These are phyloP conservation scores for Meghimatium bilineatum DNA, from an alignment of 2,888 invertebrate genomes.

Conservation along the genomic window DNA sequence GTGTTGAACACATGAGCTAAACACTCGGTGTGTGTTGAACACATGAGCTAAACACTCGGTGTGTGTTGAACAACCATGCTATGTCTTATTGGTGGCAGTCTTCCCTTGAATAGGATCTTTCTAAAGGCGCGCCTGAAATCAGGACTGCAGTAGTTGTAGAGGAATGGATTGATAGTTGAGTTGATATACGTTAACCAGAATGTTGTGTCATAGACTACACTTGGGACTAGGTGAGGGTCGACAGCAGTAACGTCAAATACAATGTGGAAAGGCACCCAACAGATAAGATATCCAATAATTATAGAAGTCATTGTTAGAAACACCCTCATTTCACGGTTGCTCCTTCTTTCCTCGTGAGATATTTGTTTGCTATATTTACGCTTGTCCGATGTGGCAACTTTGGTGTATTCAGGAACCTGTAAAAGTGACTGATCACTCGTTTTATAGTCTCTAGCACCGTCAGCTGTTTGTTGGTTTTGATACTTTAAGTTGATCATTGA, in stretches of 20 bases:
- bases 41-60: conserved; percentile 26
- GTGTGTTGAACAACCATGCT: background rate
- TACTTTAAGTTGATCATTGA: background rate
- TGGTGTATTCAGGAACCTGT: background rate
- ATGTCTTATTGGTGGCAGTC: background rate
- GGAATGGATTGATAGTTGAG: conserved; percentile 67
- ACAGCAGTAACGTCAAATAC: conserved; percentile 64
- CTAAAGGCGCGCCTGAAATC: conserved; percentile 62
- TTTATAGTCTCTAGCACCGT: no score
- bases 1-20: no score
- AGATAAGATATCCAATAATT: conserved; percentile 62
- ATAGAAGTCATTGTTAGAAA: conserved; percentile 66
- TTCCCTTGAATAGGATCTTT: conserved; percentile 43
- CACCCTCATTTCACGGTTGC: conserved; percentile 51
- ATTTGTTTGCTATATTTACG: background rate
- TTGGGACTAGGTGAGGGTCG: conserved; percentile 57
- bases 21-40: no score
- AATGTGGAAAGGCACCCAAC: conserved; percentile 68
- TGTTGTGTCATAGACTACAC: conserved; percentile 55
- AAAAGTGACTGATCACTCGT: background rate
- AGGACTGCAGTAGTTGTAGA: conserved; percentile 66
- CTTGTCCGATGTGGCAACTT: background rate
- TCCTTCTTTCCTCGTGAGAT: background rate
- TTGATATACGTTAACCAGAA: conserved; percentile 70
- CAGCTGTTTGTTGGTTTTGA: background rate